phyloP scores from a whole-genome alignment of 35 echinoderm and acorn worm genomes.

The Heliocidaris erythrogramma region DNA sequence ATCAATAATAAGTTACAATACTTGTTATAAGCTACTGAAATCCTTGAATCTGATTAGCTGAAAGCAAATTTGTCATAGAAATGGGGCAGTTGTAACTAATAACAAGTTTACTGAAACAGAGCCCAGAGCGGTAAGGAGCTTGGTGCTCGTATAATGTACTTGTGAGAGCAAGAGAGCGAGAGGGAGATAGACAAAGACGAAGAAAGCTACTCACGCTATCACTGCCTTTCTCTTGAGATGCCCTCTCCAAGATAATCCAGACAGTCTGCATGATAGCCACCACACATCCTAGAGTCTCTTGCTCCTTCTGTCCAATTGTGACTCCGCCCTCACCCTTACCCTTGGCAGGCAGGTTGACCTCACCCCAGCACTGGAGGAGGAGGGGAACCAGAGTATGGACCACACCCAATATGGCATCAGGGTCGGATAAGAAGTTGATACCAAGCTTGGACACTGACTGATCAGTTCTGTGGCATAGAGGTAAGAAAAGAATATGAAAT shows the following conservation, averaged over 20 bases:
- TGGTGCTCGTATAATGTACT: too few species aligned
- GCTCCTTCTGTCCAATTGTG: constrained; percentile 32
- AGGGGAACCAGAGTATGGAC: constrained; percentile 73
- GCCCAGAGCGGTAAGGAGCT: too few species aligned
- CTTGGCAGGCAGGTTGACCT: constrained; percentile 64
- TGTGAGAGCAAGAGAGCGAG: not conserved
- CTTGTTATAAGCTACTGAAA: too few species aligned
- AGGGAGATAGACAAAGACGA: not conserved
- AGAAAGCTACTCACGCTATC: not conserved
- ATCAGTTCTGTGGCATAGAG: not conserved
- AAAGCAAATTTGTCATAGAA: too few species aligned
- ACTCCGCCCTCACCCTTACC: constrained; percentile 26
- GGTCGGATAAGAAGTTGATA: not conserved
- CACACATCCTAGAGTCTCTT: constrained; percentile 77
- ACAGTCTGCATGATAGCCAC: constrained; percentile 58
- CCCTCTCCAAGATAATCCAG: not conserved
- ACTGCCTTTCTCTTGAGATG: not conserved
- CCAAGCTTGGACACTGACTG: not conserved
- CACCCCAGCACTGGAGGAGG: constrained; percentile 85
- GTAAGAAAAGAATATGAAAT: not conserved
- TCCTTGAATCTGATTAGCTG: too few species aligned
- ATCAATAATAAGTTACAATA: too few species aligned
- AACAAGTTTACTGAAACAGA: too few species aligned
- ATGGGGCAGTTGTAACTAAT: too few species aligned
- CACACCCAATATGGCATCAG: constrained; percentile 52